Conservation (phyloP, 2,888 invertebrate species). For the Drosophila recens region DNA sequence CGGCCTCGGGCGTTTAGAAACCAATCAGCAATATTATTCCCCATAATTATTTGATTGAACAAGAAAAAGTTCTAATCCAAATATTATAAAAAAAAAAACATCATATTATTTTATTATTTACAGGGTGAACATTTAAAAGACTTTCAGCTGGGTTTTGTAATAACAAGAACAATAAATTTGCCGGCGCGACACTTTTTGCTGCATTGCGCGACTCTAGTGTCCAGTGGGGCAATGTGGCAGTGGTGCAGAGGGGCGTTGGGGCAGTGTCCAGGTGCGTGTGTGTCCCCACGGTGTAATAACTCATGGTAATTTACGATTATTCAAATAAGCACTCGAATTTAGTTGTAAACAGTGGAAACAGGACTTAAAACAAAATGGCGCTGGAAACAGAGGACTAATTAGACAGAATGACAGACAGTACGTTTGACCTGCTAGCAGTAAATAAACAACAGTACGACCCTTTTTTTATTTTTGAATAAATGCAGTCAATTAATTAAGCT, state of each 20-base stretch:
- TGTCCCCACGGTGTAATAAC: conserved; percentile 61
- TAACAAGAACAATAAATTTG: conserved; percentile 33
- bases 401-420: conserved; percentile 70
- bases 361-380: conserved; percentile 6
- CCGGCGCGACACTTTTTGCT: conserved; percentile 46
- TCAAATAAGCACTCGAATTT: conserved; percentile 53
- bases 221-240: conserved; percentile 6
- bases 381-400: conserved; percentile 53
- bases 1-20: not conserved
- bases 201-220: conserved; percentile 46
- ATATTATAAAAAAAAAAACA: not conserved
- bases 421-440: conserved; percentile 46
- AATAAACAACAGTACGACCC: conserved; percentile 28
- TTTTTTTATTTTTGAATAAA: conserved; percentile 51
- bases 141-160: not conserved
- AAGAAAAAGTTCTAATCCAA: not conserved
- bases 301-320: conserved; percentile 77
- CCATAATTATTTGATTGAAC: not conserved
- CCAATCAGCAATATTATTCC: not conserved
- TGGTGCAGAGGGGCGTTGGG: not conserved
- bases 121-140: not conserved
- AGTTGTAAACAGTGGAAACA: conserved; percentile 44
- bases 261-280: conserved; percentile 34
- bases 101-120: not conserved
- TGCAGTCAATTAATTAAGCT: conserved; percentile 73